Base-by-base conservation (phyloP, 2,888 invertebrate genomes). In the Idaea straminata region DNA sequence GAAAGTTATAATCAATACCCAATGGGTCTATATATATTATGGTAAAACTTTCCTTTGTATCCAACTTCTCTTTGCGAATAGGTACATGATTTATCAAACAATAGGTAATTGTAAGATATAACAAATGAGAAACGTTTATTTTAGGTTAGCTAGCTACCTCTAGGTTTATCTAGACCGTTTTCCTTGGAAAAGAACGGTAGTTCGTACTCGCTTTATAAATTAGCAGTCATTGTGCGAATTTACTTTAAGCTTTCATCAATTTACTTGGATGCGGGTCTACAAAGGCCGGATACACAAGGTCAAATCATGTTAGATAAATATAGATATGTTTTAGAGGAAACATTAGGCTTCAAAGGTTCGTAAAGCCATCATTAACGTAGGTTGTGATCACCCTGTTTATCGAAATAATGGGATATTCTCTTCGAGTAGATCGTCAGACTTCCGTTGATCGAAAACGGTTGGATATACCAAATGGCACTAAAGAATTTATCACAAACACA, bases 31-130 rank as follows among this genome's bases (percentile, higher is more conserved):
- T 6, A 38, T 16, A 10, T 61, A 61, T 61, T 4, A 5, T 7
- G 61, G 10, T 61, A 61, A 47, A 47, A 47, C 47, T 47, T 47
- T 47, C 47, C 47, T 47, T 47, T 47, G 47, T 36, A 47, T 47
- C 47, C 47, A 47, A 47, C 13, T 47, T 47, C 13, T 13, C 47
- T 47, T 47, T 7, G 13, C 47, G 5, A 7, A 7, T 47, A 25
- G 25, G 25, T 25, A 47, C 47, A 47, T 13, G 47, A 47, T 47
- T 47, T 47, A 47, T 47, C 47, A 10, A 47, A 47, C 47, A 47
- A 47, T 47, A 47, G 47, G 47, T 47, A 47, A 47, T 47, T 47
- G 47, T 47, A 47, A 47, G 47, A 47, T 47, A 47, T 47, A 47
- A 47, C 47, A 47, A 47, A 47, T 47, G 47, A 10, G 47, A 47